Evolutionary conservation across 2,113 vertebrate genomes (phyloP), one percentile per base, ranked within the genome.

Genomic region (Boleophthalmus pectinirostris): DNA sequence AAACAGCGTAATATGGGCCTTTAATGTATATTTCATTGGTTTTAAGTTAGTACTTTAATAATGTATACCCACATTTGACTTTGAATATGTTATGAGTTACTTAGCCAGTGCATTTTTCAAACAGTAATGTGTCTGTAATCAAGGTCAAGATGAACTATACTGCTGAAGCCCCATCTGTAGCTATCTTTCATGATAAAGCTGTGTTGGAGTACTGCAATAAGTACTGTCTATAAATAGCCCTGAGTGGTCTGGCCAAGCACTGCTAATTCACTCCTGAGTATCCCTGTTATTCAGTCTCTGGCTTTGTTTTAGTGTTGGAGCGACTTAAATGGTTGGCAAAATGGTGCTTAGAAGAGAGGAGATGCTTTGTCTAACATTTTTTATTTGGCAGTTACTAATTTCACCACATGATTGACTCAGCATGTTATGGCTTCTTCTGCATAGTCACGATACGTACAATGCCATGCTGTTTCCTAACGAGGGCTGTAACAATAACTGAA

Each of bases 381-480:
- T 21, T 43, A 24, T 49, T 35, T 54, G 21, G 23, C 38, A 23
- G 16, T 29, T 21, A 46, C 46, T 58, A 51, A 43, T 43, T 43
- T 8, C 38, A 11, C 38, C 38, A 9, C 38, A 43, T 43, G 47
- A 58, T 58, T 21, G 20, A 1, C 20, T 58, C 21, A 25, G 56
- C n/a, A 56, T 10, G 53, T 56, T 21, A 20, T 21, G 16, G 16
- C 49, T 56, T 29, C 25, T 21, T 24, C 13, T 57, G 54, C 54
- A 24, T 24, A 3, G 10, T 57, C 54, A 57, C 25, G 16, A 1
- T 29, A 16, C 6, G 1, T 60, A 16, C 23, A 49, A 5, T 79
- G 84, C 84, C 75, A 83, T 72, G 81, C 87, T 91, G 78, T 89
- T 83, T 73, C n/a, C n/a, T n/a, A n/a, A n/a, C n/a, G n/a, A n/a